Evolutionary conservation across 2,888 invertebrate species (phyloP), one percentile per base, ranked within the genome.

Genomic region (Drosophila multiciliata): DNA sequence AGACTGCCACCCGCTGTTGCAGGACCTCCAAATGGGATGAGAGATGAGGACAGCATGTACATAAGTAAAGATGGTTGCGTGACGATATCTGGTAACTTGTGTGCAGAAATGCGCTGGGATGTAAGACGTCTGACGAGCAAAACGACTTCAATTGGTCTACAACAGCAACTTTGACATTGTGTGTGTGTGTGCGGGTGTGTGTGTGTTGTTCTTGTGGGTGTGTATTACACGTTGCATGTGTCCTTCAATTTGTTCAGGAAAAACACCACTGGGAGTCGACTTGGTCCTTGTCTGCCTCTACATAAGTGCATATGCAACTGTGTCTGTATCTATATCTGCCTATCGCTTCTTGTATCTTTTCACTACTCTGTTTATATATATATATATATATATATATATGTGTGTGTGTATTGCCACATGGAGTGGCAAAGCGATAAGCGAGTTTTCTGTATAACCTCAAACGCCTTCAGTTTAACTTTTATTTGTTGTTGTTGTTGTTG

Each of bases 271-370:
- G 70, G 62, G 49, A 75, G 67, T 65, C 62, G 40, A 55, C 55
- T 45, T 23, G 23, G 80, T 80, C 65, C 77, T 69, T 74, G 53
- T 58, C 50, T 60, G 20, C 63, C 20, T 20, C 35, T 48, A 50
- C 53, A 42, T 48, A 64, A 74, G 68, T 69, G 66, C 53, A 63
- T 62, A 35, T 73, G 29, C 15, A 23, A 45, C 15, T 29, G 36
- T 36, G 29, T 35, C 57, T 69, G 61, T 36, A 55, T 61, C 26
- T 72, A 23, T n/a, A 49, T 32, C 64, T 69, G 55, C 38, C 48
- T 59, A 49, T 35, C 26, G 54, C n/a, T 35, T 36, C 17, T 35
- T n/a, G 5, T 35, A 23, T 59, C 26, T 26, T 57, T 29, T n/a
- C n/a, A n/a, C 33, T 23, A 33, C 2, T 26, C 12, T n/a, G 36